Base-by-base conservation (phyloP, 1,140 invertebrate species). In the Drosophila dunni region DNA sequence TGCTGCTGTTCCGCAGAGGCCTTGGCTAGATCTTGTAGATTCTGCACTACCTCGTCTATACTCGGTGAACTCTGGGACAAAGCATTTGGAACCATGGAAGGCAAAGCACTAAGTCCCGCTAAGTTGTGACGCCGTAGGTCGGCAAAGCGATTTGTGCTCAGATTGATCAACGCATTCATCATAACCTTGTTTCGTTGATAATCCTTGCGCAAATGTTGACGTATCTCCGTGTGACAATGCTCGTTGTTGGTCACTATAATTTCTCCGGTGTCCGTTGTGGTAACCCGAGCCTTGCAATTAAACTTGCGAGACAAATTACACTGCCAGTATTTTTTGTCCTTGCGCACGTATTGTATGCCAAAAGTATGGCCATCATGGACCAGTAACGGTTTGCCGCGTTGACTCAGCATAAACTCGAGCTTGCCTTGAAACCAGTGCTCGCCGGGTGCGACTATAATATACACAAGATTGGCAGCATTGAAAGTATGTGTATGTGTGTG, bases 301-400 rank as follows among this genome's bases (percentile, higher is more conserved):
- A 91, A 92, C 44, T 92, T 92, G 36, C 92, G 78, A 51, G 92
- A 92, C 54, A 92, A 80, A 76, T 92, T 92, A 58, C 92, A 92
- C 68, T 92, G 92, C 92, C 92, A 92, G 75, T 92, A 92, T 73
- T 92, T 92, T 63, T 92, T 92, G 46, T 92, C 92, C 78, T 92
- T 92, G 44, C 92, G 91, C 62, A 92, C 92, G 64, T 92, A 92
- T 69, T 92, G 92, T 11, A 92, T 92, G 50, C 92, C 92, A 48
- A 92, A 92, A 20, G 92, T 91, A 53, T 92, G 91, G 2, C 91
- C 91, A 53, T 92, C 92, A 61, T 92, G 92, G 56, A 92, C 91
- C n/a, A 92, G 79, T 17, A 92, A 60, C 7, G 92, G 92, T 45
- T 92, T 92, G 60, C 92, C 92, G 10, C 92, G 81, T 75, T 92